phyloP scores from a whole-genome alignment of 1,140 invertebrate species.

The Harlomillsia oculata region DNA sequence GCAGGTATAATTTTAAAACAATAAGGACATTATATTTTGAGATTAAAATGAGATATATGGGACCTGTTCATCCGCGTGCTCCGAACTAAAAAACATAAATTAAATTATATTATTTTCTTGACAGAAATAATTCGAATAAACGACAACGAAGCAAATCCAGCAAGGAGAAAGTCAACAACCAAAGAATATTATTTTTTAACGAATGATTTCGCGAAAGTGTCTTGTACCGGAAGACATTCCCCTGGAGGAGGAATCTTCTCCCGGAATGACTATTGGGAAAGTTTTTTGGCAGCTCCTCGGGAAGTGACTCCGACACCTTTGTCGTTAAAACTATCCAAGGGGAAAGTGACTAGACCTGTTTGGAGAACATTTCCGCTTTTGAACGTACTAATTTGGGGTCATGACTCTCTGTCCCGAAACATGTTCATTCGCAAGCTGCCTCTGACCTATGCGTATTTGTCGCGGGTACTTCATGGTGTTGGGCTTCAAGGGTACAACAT shows the following conservation, averaged over 20 bases:
- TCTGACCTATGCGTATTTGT: constrained; percentile 65
- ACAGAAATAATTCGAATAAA: constrained; percentile 52
- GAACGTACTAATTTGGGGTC: constrained; percentile 79
- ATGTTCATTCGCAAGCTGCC: constrained; percentile 77
- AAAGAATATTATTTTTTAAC: constrained; percentile 48
- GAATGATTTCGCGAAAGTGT: constrained; percentile 57
- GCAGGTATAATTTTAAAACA: too few species aligned
- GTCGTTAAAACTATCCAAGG: not conserved
- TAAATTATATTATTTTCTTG: too few species aligned
- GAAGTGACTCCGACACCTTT: not conserved
- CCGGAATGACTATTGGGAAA: too few species aligned
- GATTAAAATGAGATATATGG: too few species aligned
- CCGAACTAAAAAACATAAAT: too few species aligned
- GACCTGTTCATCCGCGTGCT: too few species aligned
- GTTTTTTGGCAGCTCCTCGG: constrained; percentile 4
- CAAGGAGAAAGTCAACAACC: constrained; percentile 45
- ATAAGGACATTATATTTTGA: too few species aligned
- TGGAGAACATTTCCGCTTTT: too few species aligned
- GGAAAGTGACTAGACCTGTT: constrained; percentile 41
- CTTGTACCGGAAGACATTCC: constrained; percentile 44
- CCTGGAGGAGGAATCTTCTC: too few species aligned
- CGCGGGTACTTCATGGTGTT: constrained; percentile 53
- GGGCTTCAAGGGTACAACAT: constrained; percentile 80
- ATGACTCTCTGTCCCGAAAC: constrained; percentile 80
- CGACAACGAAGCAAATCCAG: constrained; percentile 48